Percentiles rank a stretch among this genome's conserved stretches.
Evolutionary conservation across 2,113 vertebrate species (phyloP).

Genomic region (Nesospiza acunhae): DNA sequence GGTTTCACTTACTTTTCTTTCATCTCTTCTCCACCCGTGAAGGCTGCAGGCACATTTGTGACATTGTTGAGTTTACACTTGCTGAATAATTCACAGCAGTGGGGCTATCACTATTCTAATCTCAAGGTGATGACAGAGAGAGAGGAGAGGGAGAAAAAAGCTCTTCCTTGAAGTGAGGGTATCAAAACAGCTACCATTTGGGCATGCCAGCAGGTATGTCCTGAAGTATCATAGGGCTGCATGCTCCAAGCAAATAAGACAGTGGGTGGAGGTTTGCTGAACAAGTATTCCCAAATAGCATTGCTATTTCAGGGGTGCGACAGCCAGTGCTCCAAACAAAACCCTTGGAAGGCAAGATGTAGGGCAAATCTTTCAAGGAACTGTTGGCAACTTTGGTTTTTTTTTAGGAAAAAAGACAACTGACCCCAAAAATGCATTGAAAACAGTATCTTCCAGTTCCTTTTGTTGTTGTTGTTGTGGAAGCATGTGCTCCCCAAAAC

Average conservation of each 20-base stretch:
- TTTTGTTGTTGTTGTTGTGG: background rate
- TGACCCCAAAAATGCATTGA: background rate
- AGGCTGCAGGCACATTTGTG: background rate
- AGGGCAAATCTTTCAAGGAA: background rate
- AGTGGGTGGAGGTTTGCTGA: background rate
- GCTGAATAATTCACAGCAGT: background rate
- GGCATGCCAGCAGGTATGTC: background rate
- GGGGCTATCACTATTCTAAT: background rate
- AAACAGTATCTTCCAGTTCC: background rate
- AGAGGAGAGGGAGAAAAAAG: background rate
- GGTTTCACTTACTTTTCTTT: background rate
- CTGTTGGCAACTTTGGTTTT: background rate
- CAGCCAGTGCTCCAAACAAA: background rate
- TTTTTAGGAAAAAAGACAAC: background rate
- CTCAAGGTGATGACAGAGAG: background rate
- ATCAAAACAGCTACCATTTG: constrained; percentile 10
- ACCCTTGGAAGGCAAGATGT: background rate
- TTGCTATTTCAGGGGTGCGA: constrained; percentile 14
- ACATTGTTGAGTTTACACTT: background rate
- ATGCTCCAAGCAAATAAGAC: background rate
- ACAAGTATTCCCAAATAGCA: constrained; percentile 17
- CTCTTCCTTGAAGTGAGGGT: background rate
- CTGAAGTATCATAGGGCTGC: background rate
- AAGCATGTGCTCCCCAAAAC: background rate
- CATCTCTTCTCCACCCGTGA: background rate